Base-by-base conservation (phyloP, 1,140 invertebrate species). In the Nymphalis io region DNA sequence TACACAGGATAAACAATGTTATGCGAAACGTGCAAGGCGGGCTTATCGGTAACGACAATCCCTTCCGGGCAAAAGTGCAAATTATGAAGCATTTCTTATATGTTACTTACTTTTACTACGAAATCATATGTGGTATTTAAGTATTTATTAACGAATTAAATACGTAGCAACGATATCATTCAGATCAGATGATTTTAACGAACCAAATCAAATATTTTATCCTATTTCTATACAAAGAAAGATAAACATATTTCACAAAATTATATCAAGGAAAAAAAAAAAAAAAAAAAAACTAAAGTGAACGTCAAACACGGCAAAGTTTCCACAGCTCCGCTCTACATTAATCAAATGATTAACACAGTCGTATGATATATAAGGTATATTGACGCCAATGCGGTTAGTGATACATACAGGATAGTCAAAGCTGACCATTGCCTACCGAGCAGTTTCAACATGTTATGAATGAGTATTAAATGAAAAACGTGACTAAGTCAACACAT, bases 341-440 rank as follows among this genome's bases (percentile, higher is more conserved):
- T 21, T 51, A 33, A 55, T 51, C 4, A 59, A 58, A n/a, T 44
- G 6, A 65, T 44, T 44, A 16, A 62, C 8, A 53, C 61, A 40
- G 46, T 33, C 18, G 21, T 53, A 53, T 10, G 16, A 11, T 58
- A 58, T 57, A 60, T 42, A 60, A 21, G 38, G 48, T 39, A 57
- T 38, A 71, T 61, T 71, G 69, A 71, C 69, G 69, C 62, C 57
- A 71, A 61, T 71, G 69, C 69, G 69, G 69, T 71, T 15, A 64
- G 21, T 71, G 69, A 70, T 61, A n/a, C 68, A 70, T 51, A 59
- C 68, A 51, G 60, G 60, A 69, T 59, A 64, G 57, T 64, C 51
- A 59, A 64, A 23, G 16, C 1, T 46, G 23, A 61, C 46, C 62
- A 66, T 71, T 71, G n/a, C n/a, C n/a, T n/a, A 71, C 69, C 39